Base-by-base conservation (phyloP, 2,888 invertebrate species). In the Pristionchus arcanus region DNA sequence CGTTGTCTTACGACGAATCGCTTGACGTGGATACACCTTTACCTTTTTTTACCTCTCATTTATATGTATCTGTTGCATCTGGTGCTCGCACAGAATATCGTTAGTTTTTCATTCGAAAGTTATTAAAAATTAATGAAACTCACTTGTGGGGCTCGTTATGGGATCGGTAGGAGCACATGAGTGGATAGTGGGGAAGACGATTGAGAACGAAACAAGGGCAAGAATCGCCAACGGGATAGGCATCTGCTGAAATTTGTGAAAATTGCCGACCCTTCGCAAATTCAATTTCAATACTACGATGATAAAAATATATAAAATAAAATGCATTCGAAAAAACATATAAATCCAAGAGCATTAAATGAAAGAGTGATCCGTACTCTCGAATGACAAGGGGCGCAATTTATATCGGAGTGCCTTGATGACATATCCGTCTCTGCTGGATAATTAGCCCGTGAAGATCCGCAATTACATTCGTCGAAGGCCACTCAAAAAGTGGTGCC, bases 331-430 rank as follows among this genome's bases (percentile, higher is more conserved):
- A 59, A 25, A 59, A 59, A 59, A 59, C 5, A 15, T 4, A 9
- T 25, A 15, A n/a, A n/a, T 21, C 19, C 21, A 66, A 28, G 28
- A 28, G 25, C 66, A 66, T 5, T n/a, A 13, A 25, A 28, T 66
- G 28, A 21, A 7, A 13, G 66, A 25, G 28, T 28, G 66, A 2
- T 66, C 68, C 68, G 68, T 31, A 31, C 68, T 68, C 68, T 68
- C 31, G 15, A 68, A 31, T 68, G 31, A 68, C 68, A 25, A n/a
- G 66, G 31, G 15, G 42, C 74, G 42, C 74, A 42, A 16, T 81
- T 81, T 81, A 81, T 81, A 81, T 81, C 81, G 53, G 49, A 81
- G 81, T 21, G 42, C 9, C 49, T n/a, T 81, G n/a, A 28, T 31
- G 68, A 71, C 15, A 28, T 19, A 34, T 81, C 74, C 74, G 34